Evolutionary conservation across 1,140 invertebrate species (phyloP), one percentile per base, ranked within the genome.

Genomic region (Holotrichia oblita): DNA sequence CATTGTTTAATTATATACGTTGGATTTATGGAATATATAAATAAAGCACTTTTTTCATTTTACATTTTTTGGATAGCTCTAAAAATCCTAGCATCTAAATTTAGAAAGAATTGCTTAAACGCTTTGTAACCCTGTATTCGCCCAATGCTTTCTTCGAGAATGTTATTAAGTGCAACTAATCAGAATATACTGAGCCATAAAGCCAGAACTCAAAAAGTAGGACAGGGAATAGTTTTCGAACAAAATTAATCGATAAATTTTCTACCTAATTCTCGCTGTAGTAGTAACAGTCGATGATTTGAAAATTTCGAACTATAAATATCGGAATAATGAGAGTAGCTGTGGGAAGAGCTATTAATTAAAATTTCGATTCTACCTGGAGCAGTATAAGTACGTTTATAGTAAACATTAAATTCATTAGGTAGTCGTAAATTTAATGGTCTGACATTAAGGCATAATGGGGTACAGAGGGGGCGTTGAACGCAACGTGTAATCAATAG

Each of bases 401-500:
- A 69, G 61, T 69, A 69, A 69, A 69, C 61, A 69, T 69, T 69
- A 69, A 69, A 69, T 69, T 69, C 61, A 69, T 69, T 69, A 69
- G 61, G 61, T 69, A 69, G 61, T 27, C 61, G 61, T 69, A 69
- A 69, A 69, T 69, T 69, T 69, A 69, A 69, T 69, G 8, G 61
- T 34, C 61, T 69, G 61, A 69, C 61, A 27, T 69, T 69, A 69
- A 69, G 61, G 61, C 12, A 69, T 69, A 69, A 69, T 69, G 61
- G 61, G 61, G 22, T 9, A 69, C 61, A 34, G 22, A 20, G 61
- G 22, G 61, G 22, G 22, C 22, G 61, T 9, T 69, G 61, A 69
- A 14, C 12, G 61, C 22, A 69, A 69, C 61, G 22, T 69, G 61
- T 69, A 69, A 69, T 69, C 61, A 69, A 69, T 69, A 69, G 20